Evolutionary conservation across 2,797 vertebrate genomes (phyloP).

Genomic region (Halcyon badia): DNA sequence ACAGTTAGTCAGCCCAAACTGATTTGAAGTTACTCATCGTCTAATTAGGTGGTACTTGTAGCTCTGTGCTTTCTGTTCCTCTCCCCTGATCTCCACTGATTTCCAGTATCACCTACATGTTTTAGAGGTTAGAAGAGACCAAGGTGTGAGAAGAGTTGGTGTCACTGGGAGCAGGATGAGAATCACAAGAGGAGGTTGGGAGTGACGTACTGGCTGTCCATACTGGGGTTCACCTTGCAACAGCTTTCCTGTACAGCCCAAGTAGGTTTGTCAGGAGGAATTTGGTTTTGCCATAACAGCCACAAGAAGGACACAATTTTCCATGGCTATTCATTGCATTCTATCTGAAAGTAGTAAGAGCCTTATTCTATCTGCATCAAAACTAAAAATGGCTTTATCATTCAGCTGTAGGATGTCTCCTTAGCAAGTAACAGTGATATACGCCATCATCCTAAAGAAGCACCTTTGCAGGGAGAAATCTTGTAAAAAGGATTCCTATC

Average conservation of each 20-base stretch:
- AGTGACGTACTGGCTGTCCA: not conserved
- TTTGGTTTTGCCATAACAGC: not conserved
- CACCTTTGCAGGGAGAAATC: not conserved
- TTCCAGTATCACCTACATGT: fast-evolving
- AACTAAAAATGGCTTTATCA: not conserved
- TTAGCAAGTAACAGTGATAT: not conserved
- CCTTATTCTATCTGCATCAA: not conserved
- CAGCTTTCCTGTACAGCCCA: not conserved
- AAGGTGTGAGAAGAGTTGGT: not conserved
- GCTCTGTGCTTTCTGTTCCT: not conserved
- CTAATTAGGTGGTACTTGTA: not conserved
- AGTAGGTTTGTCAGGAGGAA: not conserved
- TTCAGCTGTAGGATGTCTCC: not conserved
- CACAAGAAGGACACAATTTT: not conserved
- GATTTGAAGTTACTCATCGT: not conserved
- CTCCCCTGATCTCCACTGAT: not conserved
- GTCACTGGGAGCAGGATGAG: not conserved
- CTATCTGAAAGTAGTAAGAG: not conserved
- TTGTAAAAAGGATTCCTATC: not conserved
- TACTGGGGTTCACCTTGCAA: not conserved
- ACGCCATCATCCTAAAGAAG: not conserved
- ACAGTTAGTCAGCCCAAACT: not conserved
- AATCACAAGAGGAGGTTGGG: not conserved
- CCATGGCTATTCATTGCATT: not conserved
- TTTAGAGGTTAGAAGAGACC: not conserved